Evolutionary conservation across 1,140 invertebrate species (phyloP).

Genomic region (Penaeus vannamei): DNA sequence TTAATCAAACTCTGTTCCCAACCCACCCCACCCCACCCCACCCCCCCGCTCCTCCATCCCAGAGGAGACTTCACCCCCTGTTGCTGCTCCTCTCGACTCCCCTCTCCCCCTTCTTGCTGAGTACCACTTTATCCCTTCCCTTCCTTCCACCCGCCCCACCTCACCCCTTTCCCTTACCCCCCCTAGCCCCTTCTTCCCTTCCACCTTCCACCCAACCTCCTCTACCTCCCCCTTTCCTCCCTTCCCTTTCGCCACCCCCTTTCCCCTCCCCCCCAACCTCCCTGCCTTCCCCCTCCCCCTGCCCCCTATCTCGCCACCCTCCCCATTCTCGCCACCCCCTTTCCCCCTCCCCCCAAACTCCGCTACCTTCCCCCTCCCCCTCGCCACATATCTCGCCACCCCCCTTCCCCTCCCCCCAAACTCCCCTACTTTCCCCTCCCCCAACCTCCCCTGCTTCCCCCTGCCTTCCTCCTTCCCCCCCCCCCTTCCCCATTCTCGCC

Average conservation of each 20-base stretch:
- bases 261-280: not conserved
- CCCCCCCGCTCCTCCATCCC: not conserved
- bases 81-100: too few relatives aligned
- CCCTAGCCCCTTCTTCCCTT: not conserved
- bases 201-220: not conserved
- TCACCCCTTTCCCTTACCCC: not conserved
- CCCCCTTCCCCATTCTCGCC: constrained; percentile 18
- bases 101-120: too few relatives aligned
- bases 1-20: not conserved
- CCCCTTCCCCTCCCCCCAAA: too few relatives aligned
- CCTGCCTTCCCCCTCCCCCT: not conserved
- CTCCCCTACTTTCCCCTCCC: not conserved
- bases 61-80: not conserved
- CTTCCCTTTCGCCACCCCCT: not conserved
- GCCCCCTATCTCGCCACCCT: not conserved
- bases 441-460: not conserved
- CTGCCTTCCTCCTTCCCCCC: not conserved
- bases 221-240: not conserved
- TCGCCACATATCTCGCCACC: not conserved
- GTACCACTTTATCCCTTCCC: not conserved
- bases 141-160: not conserved
- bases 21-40: not conserved
- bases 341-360: not conserved
- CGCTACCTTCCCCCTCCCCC: not conserved
- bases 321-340: not conserved